These are phyloP conservation scores for Hydrotaea cyrtoneurina DNA, from an alignment of 2,888 invertebrate species.

Conservation along the genomic window DNA sequence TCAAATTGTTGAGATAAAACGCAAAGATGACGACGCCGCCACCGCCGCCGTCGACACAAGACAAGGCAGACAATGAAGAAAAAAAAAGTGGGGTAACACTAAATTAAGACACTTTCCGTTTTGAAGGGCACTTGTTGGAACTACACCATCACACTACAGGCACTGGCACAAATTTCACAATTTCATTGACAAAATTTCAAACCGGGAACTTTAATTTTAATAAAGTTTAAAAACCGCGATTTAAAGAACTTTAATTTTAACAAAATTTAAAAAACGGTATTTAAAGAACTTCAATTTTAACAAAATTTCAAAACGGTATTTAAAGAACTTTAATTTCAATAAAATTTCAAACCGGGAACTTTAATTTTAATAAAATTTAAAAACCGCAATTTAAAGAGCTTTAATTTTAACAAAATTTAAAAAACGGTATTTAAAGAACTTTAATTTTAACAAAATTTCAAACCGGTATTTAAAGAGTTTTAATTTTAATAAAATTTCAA, in stretches of 20 bases:
- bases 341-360: conserved; percentile 20
- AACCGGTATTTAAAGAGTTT: too few relatives aligned
- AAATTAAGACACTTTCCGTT: conserved; percentile 38
- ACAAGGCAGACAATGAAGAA: not conserved
- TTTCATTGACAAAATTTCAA: not conserved
- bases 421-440: too few relatives aligned
- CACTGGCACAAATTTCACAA: not conserved
- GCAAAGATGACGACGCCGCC: not conserved
- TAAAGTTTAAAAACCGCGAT: conserved; percentile 1
- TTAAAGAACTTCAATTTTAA: too few relatives aligned
- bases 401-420: not conserved
- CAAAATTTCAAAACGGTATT: too few relatives aligned
- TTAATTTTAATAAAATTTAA: not conserved
- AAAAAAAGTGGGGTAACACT: conserved; percentile 40
- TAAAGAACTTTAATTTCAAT: too few relatives aligned
- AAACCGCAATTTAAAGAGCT: too few relatives aligned
- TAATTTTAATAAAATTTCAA: conserved; percentile 16
- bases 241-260: too few relatives aligned
- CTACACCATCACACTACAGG: not conserved
- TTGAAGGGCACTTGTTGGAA: conserved; percentile 46
- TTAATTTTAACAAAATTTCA: too few relatives aligned
- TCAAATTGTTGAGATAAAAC: conserved; percentile 37
- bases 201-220: not conserved
- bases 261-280: too few relatives aligned
- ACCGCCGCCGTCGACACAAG: not conserved